phyloP scores from a whole-genome alignment of 2,888 invertebrate genomes.

The Galerucella pusilla region DNA sequence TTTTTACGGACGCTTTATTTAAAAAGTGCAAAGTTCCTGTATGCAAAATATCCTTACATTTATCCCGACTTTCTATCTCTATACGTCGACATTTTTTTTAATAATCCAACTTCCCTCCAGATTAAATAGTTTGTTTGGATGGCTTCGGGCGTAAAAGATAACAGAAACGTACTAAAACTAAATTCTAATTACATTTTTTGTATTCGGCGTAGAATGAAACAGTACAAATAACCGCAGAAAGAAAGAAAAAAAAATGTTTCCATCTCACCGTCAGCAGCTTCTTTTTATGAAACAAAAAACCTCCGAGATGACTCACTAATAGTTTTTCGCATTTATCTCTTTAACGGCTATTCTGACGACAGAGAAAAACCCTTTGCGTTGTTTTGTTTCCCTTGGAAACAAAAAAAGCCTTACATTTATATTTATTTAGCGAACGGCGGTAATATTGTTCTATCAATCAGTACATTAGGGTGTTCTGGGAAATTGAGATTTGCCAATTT shows the following conservation, averaged over 20 bases:
- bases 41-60: not conserved
- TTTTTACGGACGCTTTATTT: not conserved
- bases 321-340: constrained; percentile 36
- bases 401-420: constrained; percentile 25
- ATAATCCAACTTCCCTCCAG: not conserved
- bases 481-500: not conserved
- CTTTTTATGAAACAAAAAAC: constrained; percentile 26
- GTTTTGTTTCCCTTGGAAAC: constrained; percentile 26
- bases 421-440: constrained; percentile 13
- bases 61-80: not conserved
- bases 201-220: constrained; percentile 9
- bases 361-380: constrained; percentile 23
- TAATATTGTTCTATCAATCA: constrained; percentile 15
- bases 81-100: not conserved
- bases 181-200: constrained; percentile 28
- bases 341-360: constrained; percentile 30
- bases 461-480: not conserved
- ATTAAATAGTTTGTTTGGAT: constrained; percentile 10
- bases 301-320: constrained; percentile 33
- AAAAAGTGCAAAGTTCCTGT: not conserved
- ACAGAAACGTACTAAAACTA: constrained; percentile 12
- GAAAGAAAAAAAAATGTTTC: constrained; percentile 18
- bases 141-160: not conserved
- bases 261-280: constrained; percentile 27
- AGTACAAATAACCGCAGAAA: constrained; percentile 26